Conservation (phyloP, 2,888 invertebrate genomes). For the Blastobasis lacticolella region DNA sequence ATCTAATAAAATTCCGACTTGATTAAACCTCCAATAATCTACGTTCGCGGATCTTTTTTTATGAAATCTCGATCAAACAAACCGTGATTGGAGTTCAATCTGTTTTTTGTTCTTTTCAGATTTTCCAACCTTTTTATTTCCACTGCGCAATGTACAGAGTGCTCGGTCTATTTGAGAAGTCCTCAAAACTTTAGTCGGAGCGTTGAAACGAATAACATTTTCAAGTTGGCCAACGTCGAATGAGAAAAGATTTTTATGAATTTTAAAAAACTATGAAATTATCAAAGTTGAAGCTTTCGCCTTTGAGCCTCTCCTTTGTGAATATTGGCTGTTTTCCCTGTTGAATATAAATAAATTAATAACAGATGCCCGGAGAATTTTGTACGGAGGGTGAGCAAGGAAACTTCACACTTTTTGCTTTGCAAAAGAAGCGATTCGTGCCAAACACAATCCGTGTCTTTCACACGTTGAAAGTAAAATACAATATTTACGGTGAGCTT, state of each 20-base stretch:
- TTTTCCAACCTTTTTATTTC: slow-evolving; percentile 17
- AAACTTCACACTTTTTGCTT: slow-evolving; percentile 6
- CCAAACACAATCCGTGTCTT: no score
- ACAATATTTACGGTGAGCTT: no score
- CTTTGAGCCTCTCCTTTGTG: slow-evolving; percentile 5
- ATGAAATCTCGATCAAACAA: slow-evolving; percentile 23
- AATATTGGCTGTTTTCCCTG: slow-evolving; percentile 1
- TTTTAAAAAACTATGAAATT: slow-evolving; percentile 24
- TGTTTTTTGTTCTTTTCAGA: slow-evolving; percentile 11
- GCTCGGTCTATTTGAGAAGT: slow-evolving; percentile 35
- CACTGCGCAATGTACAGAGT: slow-evolving; percentile 22
- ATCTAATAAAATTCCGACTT: slow-evolving; percentile 22
- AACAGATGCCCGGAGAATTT: not conserved
- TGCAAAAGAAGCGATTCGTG: no score
- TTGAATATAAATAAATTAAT: not conserved
- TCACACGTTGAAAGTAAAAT: no score
- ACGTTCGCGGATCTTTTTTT: slow-evolving; percentile 19
- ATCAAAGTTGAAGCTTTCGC: slow-evolving; percentile 13
- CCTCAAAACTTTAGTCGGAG: slow-evolving; percentile 31
- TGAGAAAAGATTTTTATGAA: slow-evolving; percentile 17
- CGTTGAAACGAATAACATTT: slow-evolving; percentile 30
- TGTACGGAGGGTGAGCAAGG: not conserved
- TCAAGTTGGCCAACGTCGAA: slow-evolving; percentile 21
- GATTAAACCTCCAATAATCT: slow-evolving; percentile 22
- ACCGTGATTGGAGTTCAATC: slow-evolving; percentile 21